Evolutionary conservation across 2,113 vertebrate species (phyloP).

Genomic region (Dromaius novaehollandiae): DNA sequence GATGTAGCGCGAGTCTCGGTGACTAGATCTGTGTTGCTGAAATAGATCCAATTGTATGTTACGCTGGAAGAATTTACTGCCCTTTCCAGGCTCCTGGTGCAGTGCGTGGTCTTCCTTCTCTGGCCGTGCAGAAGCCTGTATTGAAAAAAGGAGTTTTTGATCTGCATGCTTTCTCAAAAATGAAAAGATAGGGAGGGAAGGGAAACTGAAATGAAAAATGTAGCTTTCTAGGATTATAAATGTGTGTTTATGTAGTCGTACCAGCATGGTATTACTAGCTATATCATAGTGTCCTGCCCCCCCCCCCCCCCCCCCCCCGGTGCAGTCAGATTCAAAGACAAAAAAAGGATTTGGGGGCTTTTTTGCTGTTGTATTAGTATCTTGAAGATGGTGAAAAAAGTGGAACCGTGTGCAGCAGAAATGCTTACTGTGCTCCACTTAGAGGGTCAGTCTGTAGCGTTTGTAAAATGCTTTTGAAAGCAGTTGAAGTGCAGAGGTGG

Average conservation of each 20-base stretch:
- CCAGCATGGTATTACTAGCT: accelerated
- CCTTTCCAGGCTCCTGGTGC: accelerated
- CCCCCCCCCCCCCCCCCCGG: too few species aligned
- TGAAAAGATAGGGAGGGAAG: background rate
- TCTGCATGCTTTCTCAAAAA: background rate
- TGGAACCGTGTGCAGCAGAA: accelerated
- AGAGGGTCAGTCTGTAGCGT: accelerated
- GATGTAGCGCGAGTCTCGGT: accelerated
- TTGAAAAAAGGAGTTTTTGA: background rate
- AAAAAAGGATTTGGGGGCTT: too few species aligned
- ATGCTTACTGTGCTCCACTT: accelerated
- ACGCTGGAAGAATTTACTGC: background rate
- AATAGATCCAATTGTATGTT: background rate
- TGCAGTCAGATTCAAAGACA: accelerated
- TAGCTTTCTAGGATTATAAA: background rate
- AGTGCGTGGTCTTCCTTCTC: background rate
- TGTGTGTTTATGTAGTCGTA: accelerated
- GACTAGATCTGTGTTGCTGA: too few species aligned
- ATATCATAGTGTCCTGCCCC: accelerated
- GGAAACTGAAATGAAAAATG: accelerated
- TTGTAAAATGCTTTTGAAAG: background rate
- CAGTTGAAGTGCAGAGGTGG: background rate
- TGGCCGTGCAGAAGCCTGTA: accelerated
- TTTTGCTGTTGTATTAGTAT: accelerated
- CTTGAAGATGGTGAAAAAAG: accelerated